A percentile compares a stretch with the other conserved stretches of the same genome.
Evolutionary conservation across 2,113 vertebrate genomes (phyloP).

Genomic region (Nothobranchius furzeri): DNA sequence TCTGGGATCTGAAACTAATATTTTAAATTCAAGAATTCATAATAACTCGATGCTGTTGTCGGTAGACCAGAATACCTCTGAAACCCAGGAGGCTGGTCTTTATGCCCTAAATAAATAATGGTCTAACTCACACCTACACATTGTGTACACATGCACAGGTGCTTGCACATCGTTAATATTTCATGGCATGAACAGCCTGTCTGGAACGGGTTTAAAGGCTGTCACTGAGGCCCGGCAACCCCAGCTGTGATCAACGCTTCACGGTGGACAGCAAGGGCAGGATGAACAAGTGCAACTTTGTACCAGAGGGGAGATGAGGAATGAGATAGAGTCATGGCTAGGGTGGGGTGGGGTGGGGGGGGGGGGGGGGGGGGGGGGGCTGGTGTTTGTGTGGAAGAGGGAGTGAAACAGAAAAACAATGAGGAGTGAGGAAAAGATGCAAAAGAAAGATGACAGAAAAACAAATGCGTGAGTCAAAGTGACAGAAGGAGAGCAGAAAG

Average conservation of each 20-base stretch:
- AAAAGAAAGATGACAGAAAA: not conserved
- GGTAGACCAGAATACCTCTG: too few relatives aligned
- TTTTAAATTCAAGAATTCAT: too few relatives aligned
- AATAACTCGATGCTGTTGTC: too few relatives aligned
- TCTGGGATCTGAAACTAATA: too few relatives aligned
- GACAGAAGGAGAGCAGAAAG: slow-evolving; percentile 34
- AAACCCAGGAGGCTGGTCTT: too few relatives aligned
- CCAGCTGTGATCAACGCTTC: slow-evolving; percentile 62
- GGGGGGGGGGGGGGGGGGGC: not conserved
- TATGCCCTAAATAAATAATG: too few relatives aligned
- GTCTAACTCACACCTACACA: slow-evolving; percentile 1
- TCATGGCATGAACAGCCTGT: slow-evolving; percentile 56
- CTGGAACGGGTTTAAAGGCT: slow-evolving; percentile 52
- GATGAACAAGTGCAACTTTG: slow-evolving; percentile 66
- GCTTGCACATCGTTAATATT: slow-evolving; percentile 67
- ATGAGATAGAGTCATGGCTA: slow-evolving; percentile 44
- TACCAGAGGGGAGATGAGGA: slow-evolving; percentile 44
- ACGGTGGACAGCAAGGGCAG: slow-evolving; percentile 40
- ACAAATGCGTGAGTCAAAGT: slow-evolving; percentile 3
- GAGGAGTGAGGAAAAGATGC: slow-evolving; percentile 7
- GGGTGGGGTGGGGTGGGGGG: slow-evolving; percentile 8
- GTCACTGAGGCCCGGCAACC: slow-evolving; percentile 35
- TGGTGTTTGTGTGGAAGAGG: slow-evolving; percentile 34
- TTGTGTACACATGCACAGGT: slow-evolving; percentile 40
- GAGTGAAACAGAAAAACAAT: slow-evolving; percentile 6